Base-by-base conservation (phyloP, 2,888 invertebrate species). In the Eristalis pertinax region DNA sequence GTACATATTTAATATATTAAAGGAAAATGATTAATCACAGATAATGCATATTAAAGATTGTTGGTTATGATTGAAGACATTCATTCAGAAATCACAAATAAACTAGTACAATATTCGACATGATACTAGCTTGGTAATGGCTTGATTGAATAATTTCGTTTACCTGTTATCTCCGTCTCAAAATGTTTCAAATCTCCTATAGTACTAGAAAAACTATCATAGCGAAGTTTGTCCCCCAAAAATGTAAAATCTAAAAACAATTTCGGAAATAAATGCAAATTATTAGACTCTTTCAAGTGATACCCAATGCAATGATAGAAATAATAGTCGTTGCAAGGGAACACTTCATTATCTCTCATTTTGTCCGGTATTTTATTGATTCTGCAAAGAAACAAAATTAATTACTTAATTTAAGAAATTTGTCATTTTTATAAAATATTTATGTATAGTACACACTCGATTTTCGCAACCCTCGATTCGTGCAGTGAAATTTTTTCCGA, bases 171-270 rank as follows among this genome's bases (percentile, higher is more conserved):
- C 72, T 91, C 89, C 0, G 87, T 41, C 56, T 85, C 88, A 84
- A 91, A 92, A 43, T 89, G 89, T 67, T 91, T 91, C 2, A 93
- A 86, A 83, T 91, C 90, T 11, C 91, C 91, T 64, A 93, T 89
- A 0, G 92, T 93, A 64, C 92, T 91, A 5, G 92, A 83, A 56
- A 93, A 90, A 64, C 89, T 92, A 83, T 89, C 90, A 35, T 70
- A 79, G 32, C 93, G 91, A 64, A 93, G 89, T 84, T 93, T 93
- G 78, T 92, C 91, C 15, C 92, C 93, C n/a, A 93, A 89, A 88
- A 93, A 93, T 15, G 92, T 92, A 89, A 93, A 93, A 85, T 93
- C 93, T n/a, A 91, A 89, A 89, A 91, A 93, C 0, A 93, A 80
- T 77, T 88, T 90, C 0, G 91, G 90, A 89, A 93, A 92, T 2